Conservation (phyloP, 53 echinoderm and acorn worm species). For the Paelopatides confundens region DNA sequence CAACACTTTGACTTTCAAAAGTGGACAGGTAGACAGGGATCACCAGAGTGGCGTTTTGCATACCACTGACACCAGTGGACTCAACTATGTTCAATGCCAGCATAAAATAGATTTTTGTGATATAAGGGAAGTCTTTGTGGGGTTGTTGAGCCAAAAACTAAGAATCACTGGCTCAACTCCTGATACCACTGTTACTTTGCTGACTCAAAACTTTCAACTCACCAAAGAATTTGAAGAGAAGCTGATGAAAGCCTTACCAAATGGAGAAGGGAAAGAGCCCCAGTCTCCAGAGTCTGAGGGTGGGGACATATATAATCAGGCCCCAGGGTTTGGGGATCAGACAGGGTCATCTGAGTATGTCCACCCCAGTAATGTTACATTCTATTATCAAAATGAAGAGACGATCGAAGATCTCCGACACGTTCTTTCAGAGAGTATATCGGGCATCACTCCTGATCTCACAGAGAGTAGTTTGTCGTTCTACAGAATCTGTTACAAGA, state of each 20-base stretch:
- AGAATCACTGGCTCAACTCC: slow-evolving; percentile 79
- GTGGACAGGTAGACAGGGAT: slow-evolving; percentile 68
- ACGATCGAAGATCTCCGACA: slow-evolving; percentile 88
- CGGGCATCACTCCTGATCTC: slow-evolving; percentile 54
- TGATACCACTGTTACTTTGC: slow-evolving; percentile 74
- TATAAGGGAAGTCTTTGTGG: slow-evolving; percentile 84
- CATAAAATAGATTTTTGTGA: slow-evolving; percentile 78
- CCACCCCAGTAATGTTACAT: slow-evolving; percentile 90
- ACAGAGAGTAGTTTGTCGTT: slow-evolving; percentile 76
- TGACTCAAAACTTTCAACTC: slow-evolving; percentile 81
- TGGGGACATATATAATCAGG: slow-evolving; percentile 71
- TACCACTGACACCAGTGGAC: slow-evolving; percentile 83
- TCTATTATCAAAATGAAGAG: slow-evolving; percentile 94
- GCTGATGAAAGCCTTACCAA: slow-evolving; percentile 75
- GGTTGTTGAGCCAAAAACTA: slow-evolving; percentile 94
- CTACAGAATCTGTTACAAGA: slow-evolving; percentile 84
- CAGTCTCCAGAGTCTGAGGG: slow-evolving; percentile 51
- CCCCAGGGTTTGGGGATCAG: slow-evolving; percentile 60
- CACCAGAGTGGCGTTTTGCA: slow-evolving; percentile 44
- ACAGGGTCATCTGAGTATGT: slow-evolving; percentile 78
- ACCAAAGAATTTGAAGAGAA: slow-evolving; percentile 81
- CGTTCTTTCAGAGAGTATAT: slow-evolving; percentile 75
- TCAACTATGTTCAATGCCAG: slow-evolving; percentile 83
- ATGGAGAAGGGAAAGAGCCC: slow-evolving; percentile 14
- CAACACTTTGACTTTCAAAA: slow-evolving; percentile 70